phyloP scores from a whole-genome alignment of 2,113 vertebrate genomes.

The Odobenus rosmarus region DNA sequence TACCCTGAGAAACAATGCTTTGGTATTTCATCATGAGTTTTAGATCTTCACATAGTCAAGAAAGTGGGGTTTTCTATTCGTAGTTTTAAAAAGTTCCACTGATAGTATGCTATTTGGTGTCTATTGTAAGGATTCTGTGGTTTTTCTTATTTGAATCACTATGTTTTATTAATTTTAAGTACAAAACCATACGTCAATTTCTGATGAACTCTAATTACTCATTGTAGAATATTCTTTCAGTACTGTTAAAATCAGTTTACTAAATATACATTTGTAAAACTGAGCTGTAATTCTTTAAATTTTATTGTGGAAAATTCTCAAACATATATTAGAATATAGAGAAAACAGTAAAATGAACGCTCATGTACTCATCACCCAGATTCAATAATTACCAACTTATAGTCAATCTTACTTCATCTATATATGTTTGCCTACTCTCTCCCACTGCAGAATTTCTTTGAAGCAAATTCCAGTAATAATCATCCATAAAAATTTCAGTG shows the following conservation, averaged over 20 bases:
- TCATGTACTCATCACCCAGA: background rate
- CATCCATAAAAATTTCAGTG: background rate
- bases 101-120: background rate
- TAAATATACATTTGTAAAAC: background rate
- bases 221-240: background rate
- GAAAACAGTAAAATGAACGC: background rate
- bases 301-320: conserved; percentile 9
- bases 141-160: background rate
- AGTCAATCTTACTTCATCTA: background rate
- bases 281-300: background rate
- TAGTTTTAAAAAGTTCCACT: background rate
- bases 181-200: background rate
- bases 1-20: background rate
- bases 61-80: background rate
- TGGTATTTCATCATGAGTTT: background rate
- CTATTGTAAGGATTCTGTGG: background rate
- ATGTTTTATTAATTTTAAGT: background rate
- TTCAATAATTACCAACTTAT: background rate
- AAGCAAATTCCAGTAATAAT: background rate
- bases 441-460: background rate
- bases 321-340: background rate
- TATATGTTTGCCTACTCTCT: background rate
- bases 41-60: background rate
- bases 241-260: background rate
- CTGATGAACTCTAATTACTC: background rate